Evolutionary conservation across 2,797 vertebrate species (phyloP), one percentile per base, ranked within the genome.

Genomic region (Merluccius polli): DNA sequence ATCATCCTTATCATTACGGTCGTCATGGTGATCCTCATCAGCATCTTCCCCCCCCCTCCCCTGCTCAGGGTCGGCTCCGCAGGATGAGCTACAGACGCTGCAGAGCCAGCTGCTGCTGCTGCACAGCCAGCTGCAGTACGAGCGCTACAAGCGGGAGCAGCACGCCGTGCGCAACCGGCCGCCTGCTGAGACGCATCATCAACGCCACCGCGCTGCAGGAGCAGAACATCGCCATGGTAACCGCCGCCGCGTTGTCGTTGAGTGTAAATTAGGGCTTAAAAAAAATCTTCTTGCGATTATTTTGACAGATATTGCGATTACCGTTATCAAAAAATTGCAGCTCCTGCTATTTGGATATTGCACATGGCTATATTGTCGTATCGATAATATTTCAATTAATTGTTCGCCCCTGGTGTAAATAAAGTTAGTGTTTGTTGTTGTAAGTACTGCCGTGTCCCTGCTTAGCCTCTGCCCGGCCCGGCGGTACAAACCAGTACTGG

Each of bases 91-190:
- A 75, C 95, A 97, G 85, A 95, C 95, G 33, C 94, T 98, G 86
- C 95, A 95, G 75, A 97, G 96, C 92, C 98, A 99, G 87, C 83
- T 99, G 90, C 94, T 96, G 24, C 89, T 99, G 84, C 93, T 99
- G 91, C 98, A 99, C 93, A 96, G 95, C 93, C 97, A 99, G 94
- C 83, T 99, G 81, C 87, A 98, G 82, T 99, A 96, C 0, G 98
- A 99, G 81, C 96, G 97, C 73, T 98, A 98, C 91, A 98, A 99
- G 89, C 91, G 98, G 77, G 97, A 99, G 89, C 98, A 99, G 85
- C 98, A 99, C 0, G 98, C 97, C 1, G 92, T 98, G 36, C 95
- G 98, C 81, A 99, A 99, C 92, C 90, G 98, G 98, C 8, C 95
- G 98, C 1, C 96, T 99, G 27, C 92, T 99, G 77, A 93, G 97